phyloP scores from a whole-genome alignment of 2,113 vertebrate species.

The Oreocharis arfaki region DNA sequence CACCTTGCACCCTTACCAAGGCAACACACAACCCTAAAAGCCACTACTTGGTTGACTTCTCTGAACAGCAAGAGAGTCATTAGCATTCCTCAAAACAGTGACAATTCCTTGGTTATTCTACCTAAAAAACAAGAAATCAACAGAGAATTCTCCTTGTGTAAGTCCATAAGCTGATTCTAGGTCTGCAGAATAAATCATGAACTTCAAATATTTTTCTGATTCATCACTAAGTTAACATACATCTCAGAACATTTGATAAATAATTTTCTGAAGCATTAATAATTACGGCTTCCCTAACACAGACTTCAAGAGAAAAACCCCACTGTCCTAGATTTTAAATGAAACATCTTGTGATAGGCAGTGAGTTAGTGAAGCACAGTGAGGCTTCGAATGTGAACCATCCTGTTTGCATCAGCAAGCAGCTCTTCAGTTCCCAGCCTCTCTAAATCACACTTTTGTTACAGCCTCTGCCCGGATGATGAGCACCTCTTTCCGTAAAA shows the following conservation, averaged over 20 bases:
- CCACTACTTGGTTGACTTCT: neutral
- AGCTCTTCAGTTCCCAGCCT: neutral
- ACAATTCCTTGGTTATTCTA: neutral
- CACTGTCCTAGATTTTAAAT: neutral
- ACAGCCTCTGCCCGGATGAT: neutral
- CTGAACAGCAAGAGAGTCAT: neutral
- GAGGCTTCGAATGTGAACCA: neutral
- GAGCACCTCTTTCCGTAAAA: neutral
- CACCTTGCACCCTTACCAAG: neutral
- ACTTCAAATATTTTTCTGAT: neutral
- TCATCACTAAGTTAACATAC: neutral
- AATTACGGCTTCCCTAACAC: neutral
- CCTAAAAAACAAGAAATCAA: neutral
- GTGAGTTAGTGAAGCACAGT: neutral
- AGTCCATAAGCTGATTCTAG: neutral
- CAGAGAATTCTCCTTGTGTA: neutral
- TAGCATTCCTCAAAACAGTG: neutral
- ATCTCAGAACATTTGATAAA: neutral
- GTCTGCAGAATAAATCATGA: neutral
- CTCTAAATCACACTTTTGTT: neutral
- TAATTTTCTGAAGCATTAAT: constrained; percentile 33
- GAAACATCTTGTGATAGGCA: neutral
- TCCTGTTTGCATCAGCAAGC: neutral
- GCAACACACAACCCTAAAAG: neutral
- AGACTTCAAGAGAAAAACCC: neutral